Base-by-base conservation (phyloP, 2,888 invertebrate genomes). In the Aphidius colemani region DNA sequence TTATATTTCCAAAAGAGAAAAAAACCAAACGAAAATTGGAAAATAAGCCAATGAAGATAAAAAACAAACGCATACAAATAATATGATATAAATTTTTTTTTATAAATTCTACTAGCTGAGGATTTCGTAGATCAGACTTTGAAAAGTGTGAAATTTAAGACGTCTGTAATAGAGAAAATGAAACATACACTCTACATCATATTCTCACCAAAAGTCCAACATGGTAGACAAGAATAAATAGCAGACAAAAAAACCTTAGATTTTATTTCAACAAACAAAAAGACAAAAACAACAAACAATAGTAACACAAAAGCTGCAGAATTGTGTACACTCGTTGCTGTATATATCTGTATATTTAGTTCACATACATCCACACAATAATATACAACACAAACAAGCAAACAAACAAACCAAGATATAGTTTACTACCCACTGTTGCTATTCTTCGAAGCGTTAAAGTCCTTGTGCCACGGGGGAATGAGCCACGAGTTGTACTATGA, bases 371-470 rank as follows among this genome's bases (percentile, higher is more conserved):
- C 1, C 5, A 30, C 4, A 30, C 2, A 30, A 30, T 30, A 30
- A 30, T 30, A 30, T 30, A 30, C 30, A 30, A 30, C 30, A 30
- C 30, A 30, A 30, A 30, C 30, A 30, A 30, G 5, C 30, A 30
- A 30, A 30, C 30, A 30, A 30, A 30, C 30, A 57, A 45, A 39
- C 57, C 57, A 30, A 46, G 39, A 45, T 57, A 46, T 46, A 46
- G 46, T 40, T 45, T 46, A 56, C 13, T 56, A 55, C 18, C 7
- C 48, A 48, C 48, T 48, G 48, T 48, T 46, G 57, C 57, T 57
- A 57, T 41, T 57, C 57, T 57, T 7, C 46, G 46, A 39, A 30
- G 57, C 57, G 57, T 57, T 57, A 57, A 57, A 57, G 57, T 57
- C 57, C 57, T 57, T 10, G 57, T 44, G 44, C 18, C 57, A 46